phyloP scores from a whole-genome alignment of 2,797 vertebrate genomes.

The Sebastolobus altivelis region DNA sequence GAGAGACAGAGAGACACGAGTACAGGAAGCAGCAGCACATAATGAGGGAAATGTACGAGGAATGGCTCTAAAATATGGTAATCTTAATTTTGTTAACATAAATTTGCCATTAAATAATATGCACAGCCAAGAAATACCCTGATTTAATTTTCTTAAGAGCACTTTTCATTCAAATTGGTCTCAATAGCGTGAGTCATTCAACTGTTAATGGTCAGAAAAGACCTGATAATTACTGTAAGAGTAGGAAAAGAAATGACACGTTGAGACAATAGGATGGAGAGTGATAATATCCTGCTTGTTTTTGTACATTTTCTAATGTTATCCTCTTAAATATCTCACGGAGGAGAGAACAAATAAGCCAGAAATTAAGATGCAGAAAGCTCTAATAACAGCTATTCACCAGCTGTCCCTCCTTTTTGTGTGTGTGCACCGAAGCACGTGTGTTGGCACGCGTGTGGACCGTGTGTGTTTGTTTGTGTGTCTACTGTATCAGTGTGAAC shows the following conservation, averaged over 20 bases:
- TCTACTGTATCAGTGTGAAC: conserved; percentile 56
- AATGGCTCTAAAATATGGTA: conserved; percentile 7
- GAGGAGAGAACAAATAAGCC: conserved; percentile 1
- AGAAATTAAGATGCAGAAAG: conserved; percentile 33
- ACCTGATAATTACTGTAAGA: background rate
- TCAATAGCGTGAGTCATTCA: conserved; percentile 20
- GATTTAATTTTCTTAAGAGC: background rate
- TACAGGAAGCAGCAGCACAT: conserved; percentile 9
- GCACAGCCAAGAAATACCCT: background rate
- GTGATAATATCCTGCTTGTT: background rate
- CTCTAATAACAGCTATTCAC: conserved; percentile 10
- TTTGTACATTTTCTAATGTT: background rate
- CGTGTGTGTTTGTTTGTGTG: conserved; percentile 30
- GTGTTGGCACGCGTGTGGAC: conserved; percentile 36
- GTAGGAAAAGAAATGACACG: background rate
- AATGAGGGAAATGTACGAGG: conserved; percentile 9
- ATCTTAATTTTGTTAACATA: background rate
- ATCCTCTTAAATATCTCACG: conserved; percentile 9
- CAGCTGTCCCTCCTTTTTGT: conserved; percentile 8
- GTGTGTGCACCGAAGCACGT: conserved; percentile 14
- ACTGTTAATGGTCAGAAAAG: conserved; percentile 4
- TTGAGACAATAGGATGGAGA: background rate
- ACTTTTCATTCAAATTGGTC: conserved; percentile 15
- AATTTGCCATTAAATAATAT: background rate
- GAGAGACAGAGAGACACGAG: conserved; percentile 18